These are phyloP conservation scores for Charadrius vociferus DNA, from an alignment of 2,113 vertebrate genomes.

Conservation along the genomic window DNA sequence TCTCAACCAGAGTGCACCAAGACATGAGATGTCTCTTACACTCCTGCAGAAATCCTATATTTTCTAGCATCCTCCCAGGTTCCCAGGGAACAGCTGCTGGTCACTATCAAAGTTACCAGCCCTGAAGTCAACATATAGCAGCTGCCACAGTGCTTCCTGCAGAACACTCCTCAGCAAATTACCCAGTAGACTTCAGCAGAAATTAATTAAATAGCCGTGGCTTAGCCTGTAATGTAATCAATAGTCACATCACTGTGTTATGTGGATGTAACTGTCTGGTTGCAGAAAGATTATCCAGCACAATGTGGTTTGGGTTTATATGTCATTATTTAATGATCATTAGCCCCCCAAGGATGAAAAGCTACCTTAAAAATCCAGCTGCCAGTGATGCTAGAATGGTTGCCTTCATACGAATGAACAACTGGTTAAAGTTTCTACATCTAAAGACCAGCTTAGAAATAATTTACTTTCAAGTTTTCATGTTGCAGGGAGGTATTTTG, in stretches of 20 bases:
- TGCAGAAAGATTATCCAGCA: background rate
- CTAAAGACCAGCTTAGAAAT: conserved; percentile 10
- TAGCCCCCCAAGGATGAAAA: background rate
- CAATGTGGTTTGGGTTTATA: conserved; percentile 15
- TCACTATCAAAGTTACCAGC: background rate
- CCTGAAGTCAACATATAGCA: background rate
- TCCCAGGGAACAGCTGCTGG: background rate
- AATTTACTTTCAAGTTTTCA: conserved; percentile 47
- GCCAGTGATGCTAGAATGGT: background rate
- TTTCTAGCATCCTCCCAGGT: background rate
- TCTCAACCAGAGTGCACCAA: background rate
- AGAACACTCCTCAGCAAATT: conserved; percentile 17
- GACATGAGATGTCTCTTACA: background rate
- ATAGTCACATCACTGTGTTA: conserved; percentile 24
- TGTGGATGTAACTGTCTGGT: background rate
- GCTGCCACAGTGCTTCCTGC: background rate
- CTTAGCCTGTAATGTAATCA: conserved; percentile 46
- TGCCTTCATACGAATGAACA: background rate
- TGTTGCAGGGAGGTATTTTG: conserved; percentile 41
- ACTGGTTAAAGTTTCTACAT: conserved; percentile 11
- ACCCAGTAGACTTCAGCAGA: conserved; percentile 12
- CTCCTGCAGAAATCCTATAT: background rate
- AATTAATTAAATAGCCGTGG: conserved; percentile 48
- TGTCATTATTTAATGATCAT: conserved; percentile 29
- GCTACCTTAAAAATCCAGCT: background rate